Evolutionary conservation across 53 echinoderm and acorn worm genomes (phyloP).

Genomic region (Henricia sp.): DNA sequence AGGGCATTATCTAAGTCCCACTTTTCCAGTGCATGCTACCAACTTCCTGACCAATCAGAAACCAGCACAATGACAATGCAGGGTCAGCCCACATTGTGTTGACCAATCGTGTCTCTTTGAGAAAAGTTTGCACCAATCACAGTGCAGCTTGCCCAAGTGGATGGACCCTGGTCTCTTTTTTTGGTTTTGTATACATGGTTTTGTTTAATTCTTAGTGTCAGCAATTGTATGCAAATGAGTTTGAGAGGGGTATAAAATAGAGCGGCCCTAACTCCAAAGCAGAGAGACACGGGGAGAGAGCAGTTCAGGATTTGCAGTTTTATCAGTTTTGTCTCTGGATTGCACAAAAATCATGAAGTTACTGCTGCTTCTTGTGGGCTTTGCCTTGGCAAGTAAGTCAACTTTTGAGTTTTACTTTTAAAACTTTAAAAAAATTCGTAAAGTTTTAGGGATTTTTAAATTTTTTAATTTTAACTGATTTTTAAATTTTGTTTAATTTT

Average conservation of each 20-base stretch:
- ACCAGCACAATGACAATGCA: not conserved
- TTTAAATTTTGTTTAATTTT: too few relatives aligned
- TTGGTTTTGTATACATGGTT: not conserved
- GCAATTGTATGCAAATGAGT: conserved; percentile 57
- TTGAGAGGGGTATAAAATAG: conserved; percentile 17
- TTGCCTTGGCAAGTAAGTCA: conserved; percentile 69
- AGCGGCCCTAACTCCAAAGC: not conserved
- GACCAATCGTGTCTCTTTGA: conserved; percentile 9
- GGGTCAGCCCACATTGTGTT: conserved; percentile 24
- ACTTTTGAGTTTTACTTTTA: not conserved
- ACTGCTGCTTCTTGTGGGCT: conserved; percentile 39
- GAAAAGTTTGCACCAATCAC: conserved; percentile 47
- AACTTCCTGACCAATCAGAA: conserved; percentile 37
- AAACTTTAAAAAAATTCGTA: not conserved
- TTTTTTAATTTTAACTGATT: too few relatives aligned
- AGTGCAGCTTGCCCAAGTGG: not conserved
- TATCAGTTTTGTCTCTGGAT: not conserved
- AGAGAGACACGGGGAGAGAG: conserved; percentile 31
- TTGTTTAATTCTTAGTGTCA: not conserved
- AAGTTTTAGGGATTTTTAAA: not conserved
- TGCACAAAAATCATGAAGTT: conserved; percentile 47
- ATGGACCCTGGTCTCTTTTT: conserved; percentile 31
- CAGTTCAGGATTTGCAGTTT: conserved; percentile 17
- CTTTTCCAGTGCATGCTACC: conserved; percentile 17
- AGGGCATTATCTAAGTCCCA: conserved; percentile 8